Conservation (phyloP, 2,888 invertebrate genomes). For the Kuschelorhynchus macadamiae region DNA sequence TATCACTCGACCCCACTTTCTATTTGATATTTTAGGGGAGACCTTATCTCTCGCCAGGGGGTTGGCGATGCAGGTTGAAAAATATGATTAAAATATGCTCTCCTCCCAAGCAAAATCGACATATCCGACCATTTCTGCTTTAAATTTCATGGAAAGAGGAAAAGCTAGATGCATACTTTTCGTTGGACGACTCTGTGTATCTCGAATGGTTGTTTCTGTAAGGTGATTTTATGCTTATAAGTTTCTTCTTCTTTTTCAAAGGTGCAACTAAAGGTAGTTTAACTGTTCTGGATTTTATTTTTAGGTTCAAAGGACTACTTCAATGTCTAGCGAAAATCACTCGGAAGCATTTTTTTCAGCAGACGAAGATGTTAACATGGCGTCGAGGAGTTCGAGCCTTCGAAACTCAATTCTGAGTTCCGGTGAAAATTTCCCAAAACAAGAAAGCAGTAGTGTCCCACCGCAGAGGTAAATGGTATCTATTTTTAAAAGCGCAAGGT, state of each 20-base stretch:
- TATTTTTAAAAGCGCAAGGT: no score
- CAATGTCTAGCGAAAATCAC: slow-evolving; percentile 90
- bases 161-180: no score
- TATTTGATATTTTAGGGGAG: no score
- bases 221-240: not conserved
- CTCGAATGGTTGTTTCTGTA: not conserved
- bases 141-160: no score
- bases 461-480: slow-evolving; percentile 59
- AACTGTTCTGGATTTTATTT: no score
- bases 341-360: slow-evolving; percentile 95
- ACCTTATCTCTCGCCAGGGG: no score
- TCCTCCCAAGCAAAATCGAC: no score
- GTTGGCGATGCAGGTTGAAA: no score
- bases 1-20: no score
- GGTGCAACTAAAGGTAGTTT: no score
- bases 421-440: slow-evolving; percentile 62
- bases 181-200: not conserved
- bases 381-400: slow-evolving; percentile 78
- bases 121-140: no score
- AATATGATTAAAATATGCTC: no score
- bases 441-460: slow-evolving; percentile 62
- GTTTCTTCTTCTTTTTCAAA: slow-evolving; percentile 13
- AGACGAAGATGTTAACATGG: slow-evolving; percentile 85
- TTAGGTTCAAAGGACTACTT: slow-evolving; percentile 84
- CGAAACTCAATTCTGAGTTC: slow-evolving; percentile 76